phyloP scores from a whole-genome alignment of 2,888 invertebrate species.

The Brachylomia viminalis region DNA sequence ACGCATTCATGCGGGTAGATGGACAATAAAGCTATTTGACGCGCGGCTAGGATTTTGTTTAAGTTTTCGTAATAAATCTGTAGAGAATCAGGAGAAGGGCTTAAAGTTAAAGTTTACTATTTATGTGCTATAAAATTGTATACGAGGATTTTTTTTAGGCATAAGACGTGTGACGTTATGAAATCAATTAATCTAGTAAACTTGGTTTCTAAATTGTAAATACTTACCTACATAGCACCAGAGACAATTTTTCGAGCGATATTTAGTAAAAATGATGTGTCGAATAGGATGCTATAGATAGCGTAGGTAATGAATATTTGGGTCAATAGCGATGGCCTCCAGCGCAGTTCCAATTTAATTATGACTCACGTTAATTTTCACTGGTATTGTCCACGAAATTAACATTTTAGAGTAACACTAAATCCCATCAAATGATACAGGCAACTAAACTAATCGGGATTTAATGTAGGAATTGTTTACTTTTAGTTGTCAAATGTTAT shows the following conservation, averaged over 20 bases:
- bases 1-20: conserved; percentile 41
- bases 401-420: conserved; percentile 17
- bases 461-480: background rate
- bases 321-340: conserved; percentile 83
- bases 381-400: conserved; percentile 56
- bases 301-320: conserved; percentile 73
- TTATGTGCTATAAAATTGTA: background rate
- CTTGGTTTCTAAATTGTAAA: background rate
- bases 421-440: conserved; percentile 5
- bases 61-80: conserved; percentile 15
- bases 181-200: background rate
- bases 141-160: background rate
- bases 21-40: conserved; percentile 48
- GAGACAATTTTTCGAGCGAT: conserved; percentile 26
- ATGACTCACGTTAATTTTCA: conserved; percentile 63
- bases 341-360: conserved; percentile 70
- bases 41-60: conserved; percentile 30
- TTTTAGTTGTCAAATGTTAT: background rate
- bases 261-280: conserved; percentile 59
- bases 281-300: conserved; percentile 72
- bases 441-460: background rate
- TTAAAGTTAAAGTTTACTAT: background rate
- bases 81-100: background rate
- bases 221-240: background rate
- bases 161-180: background rate